Evolutionary conservation across 2,797 vertebrate genomes (phyloP), one percentile per base, ranked within the genome.

Genomic region (Cichlasoma orientale): DNA sequence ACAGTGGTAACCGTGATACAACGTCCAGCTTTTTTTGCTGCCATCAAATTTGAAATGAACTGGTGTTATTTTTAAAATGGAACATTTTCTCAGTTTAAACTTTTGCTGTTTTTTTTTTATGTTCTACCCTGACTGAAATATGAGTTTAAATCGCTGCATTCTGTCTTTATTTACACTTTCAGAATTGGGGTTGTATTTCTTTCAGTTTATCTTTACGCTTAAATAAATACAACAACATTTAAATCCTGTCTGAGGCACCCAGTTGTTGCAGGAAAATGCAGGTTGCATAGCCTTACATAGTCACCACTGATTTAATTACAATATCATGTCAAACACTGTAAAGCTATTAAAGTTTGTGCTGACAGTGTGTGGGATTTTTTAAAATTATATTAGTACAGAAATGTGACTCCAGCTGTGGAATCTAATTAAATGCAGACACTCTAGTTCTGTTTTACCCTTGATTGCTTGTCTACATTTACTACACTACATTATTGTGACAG

Each of bases 321-420:
- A 50, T 25, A 50, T 14, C 13, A 47, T 68, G 41, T 68, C 5
- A 68, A 66, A 66, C 63, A 50, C 25, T 52, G 25, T 31, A 52
- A 19, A 7, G 4, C 44, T 50, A 27, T 50, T 50, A 14, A 50
- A 29, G 44, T 68, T 50, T 68, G 44, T 68, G 44, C 25, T 14
- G 63, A 52, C 1, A 50, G 44, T 29, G 63, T 68, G 44, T 52
- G 25, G 6, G 18, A 68, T 50, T 7, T 50, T 50, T 47, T 16
- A 19, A 19, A 50, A 31, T 50, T 13, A n/a, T 68, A 68, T 50
- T 50, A 68, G 25, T 19, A 2, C 41, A 52, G 44, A 68, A 68
- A 68, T 68, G 63, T 50, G 63, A 29, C 63, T 68, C 63, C 63
- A 52, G 63, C 63, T 68, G 63, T 68, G 63, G 25, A 50, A 68